Conservation (phyloP, 2,113 vertebrate species). For the Reinhardtius hippoglossoides region DNA sequence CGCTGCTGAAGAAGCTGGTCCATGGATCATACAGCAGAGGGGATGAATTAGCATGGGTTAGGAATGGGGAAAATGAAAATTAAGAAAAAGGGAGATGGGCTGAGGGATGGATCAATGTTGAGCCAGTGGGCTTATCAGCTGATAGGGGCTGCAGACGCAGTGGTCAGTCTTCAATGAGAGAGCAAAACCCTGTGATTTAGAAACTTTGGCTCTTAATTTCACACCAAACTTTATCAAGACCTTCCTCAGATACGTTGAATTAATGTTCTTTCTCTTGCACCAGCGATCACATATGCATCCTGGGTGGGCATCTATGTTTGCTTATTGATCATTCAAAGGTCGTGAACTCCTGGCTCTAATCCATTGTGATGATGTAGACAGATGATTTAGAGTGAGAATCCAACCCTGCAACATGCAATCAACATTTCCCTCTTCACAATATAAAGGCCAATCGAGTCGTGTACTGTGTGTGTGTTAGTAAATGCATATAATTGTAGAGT, state of each 20-base stretch:
- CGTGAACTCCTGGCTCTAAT: conserved; percentile 56
- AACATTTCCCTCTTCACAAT: conserved; percentile 6
- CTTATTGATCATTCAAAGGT: conserved; percentile 71
- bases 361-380: conserved; percentile 70
- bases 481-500: conserved; percentile 46
- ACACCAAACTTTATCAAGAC: conserved; percentile 37
- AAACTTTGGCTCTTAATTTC: conserved; percentile 47
- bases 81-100: conserved; percentile 64
- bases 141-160: conserved; percentile 52
- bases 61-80: conserved; percentile 77
- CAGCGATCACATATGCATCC: conserved; percentile 17
- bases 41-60: conserved; percentile 80
- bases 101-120: conserved; percentile 71
- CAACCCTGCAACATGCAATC: conserved; percentile 48
- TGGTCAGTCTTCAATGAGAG: conserved; percentile 37
- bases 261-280: conserved; percentile 22
- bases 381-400: conserved; percentile 62
- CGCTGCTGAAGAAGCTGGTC: conserved; percentile 65
- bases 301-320: conserved; percentile 54
- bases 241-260: not conserved
- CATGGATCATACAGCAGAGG: conserved; percentile 77
- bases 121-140: conserved; percentile 74
- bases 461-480: conserved; percentile 33
- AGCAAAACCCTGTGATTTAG: conserved; percentile 50
- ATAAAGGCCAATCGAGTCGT: conserved; percentile 35